A percentile compares a stretch with the other conserved stretches of the same genome.
Evolutionary conservation across 2,888 invertebrate species (phyloP).

Genomic region (Aphodius sticticus): DNA sequence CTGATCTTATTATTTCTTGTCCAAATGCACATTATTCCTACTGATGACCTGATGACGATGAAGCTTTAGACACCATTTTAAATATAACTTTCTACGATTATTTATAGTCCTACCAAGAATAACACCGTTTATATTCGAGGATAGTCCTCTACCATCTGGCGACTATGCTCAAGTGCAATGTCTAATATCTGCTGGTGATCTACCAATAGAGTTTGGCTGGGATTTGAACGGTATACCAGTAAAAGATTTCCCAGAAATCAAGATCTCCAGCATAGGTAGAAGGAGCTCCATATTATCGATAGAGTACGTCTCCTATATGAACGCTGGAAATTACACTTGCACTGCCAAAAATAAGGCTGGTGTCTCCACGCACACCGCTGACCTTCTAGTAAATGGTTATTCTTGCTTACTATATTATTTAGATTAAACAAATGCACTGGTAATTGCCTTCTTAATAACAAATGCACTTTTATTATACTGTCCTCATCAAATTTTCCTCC

Average conservation of each 20-base stretch:
- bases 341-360: slow-evolving; percentile 75
- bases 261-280: slow-evolving; percentile 62
- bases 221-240: slow-evolving; percentile 72
- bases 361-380: slow-evolving; percentile 70
- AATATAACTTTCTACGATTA: slow-evolving; percentile 51
- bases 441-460: slow-evolving; percentile 6
- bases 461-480: background rate
- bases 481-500: background rate
- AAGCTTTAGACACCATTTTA: too few species aligned
- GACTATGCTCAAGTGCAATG: slow-evolving; percentile 66
- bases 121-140: slow-evolving; percentile 66
- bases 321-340: slow-evolving; percentile 75
- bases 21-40: background rate
- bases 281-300: slow-evolving; percentile 65
- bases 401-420: slow-evolving; percentile 13
- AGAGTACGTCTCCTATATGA: slow-evolving; percentile 45
- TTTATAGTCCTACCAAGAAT: slow-evolving; percentile 63
- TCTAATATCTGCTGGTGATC: slow-evolving; percentile 71
- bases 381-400: slow-evolving; percentile 69
- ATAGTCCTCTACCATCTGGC: slow-evolving; percentile 69
- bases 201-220: slow-evolving; percentile 76
- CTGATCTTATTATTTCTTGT: background rate
- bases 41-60: background rate
- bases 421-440: slow-evolving; percentile 56
- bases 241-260: slow-evolving; percentile 63